A percentile compares a stretch with the other conserved stretches of the same genome.
Conservation (phyloP, 2,888 invertebrate species). For the Eugnorisma glareosa region DNA sequence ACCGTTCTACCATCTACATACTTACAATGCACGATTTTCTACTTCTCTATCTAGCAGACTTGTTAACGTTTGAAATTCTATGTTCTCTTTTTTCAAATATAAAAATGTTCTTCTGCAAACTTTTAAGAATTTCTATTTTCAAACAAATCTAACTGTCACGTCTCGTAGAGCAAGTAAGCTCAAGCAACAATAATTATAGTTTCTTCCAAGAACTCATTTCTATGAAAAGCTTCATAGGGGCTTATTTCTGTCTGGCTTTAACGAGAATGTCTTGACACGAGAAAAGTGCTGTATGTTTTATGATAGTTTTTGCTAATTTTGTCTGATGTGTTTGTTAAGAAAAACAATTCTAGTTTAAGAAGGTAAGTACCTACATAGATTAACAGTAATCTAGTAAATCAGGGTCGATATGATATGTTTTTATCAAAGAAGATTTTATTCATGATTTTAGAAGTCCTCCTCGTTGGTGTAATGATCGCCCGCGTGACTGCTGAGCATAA, state of each 20-base stretch:
- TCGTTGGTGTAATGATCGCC: neutral
- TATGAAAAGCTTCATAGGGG: neutral
- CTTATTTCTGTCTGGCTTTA: slow-evolving; percentile 11
- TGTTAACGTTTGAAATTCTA: neutral
- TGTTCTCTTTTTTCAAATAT: neutral
- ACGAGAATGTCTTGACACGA: neutral
- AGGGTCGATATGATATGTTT: neutral
- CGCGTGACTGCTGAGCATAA: neutral
- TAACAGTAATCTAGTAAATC: too few species aligned
- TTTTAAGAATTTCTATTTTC: neutral
- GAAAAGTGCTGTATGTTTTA: neutral
- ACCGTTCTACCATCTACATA: neutral
- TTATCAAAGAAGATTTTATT: neutral
- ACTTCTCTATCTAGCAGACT: neutral
- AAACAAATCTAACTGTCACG: slow-evolving; percentile 17
- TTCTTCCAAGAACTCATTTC: slow-evolving; percentile 12
- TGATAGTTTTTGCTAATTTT: neutral
- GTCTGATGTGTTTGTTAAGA: neutral
- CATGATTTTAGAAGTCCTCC: neutral
- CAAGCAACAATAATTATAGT: slow-evolving; percentile 11
- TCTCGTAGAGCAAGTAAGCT: neutral
- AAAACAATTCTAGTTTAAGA: neutral
- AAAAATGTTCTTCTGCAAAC: neutral
- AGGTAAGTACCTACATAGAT: neutral
- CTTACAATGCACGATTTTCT: neutral